These are phyloP conservation scores for Pterocles burchelli DNA, from an alignment of 2,113 vertebrate genomes.

Conservation along the genomic window DNA sequence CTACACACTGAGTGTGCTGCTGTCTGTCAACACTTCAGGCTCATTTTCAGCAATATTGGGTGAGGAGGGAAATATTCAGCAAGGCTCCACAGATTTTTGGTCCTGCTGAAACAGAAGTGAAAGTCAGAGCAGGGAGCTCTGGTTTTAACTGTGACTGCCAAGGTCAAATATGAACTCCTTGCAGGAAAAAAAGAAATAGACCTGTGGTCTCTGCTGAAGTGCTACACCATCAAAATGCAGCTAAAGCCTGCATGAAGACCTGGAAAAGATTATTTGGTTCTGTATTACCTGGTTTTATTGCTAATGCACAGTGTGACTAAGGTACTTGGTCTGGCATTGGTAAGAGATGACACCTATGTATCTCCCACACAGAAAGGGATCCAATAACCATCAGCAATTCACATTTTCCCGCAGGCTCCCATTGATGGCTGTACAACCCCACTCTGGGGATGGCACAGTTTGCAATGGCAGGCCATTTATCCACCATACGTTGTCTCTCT, in stretches of 20 bases:
- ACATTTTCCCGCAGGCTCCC: neutral
- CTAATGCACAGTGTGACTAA: neutral
- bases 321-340: neutral
- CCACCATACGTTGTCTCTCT: neutral
- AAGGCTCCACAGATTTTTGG: neutral
- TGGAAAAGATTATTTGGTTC: neutral
- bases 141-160: neutral
- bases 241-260: neutral
- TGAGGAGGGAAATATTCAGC: slow-evolving; percentile 18
- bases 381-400: neutral
- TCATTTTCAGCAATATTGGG: slow-evolving; percentile 35
- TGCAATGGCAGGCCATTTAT: neutral
- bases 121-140: neutral
- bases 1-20: slow-evolving; percentile 10
- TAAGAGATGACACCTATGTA: neutral
- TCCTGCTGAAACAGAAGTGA: neutral
- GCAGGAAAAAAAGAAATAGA: neutral
- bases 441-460: neutral
- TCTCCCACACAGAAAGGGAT: neutral
- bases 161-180: neutral
- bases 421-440: too few species aligned
- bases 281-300: neutral
- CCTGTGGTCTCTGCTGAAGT: neutral
- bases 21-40: slow-evolving; percentile 57
- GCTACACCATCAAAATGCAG: neutral